phyloP scores from a whole-genome alignment of 2,888 invertebrate species.

The Spilosoma lubricipeda region DNA sequence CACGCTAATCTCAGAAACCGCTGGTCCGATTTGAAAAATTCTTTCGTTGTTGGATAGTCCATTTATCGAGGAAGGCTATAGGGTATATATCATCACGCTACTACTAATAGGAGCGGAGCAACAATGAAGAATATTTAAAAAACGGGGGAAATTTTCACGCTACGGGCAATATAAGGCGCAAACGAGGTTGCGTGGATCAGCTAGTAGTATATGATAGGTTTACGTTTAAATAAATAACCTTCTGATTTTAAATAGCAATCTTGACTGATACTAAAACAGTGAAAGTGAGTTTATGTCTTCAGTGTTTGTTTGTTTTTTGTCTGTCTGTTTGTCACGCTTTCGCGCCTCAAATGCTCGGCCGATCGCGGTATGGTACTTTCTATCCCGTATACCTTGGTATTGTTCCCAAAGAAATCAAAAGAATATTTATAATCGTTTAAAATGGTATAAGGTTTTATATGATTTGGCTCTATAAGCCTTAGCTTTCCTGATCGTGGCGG shows the following conservation, averaged over 20 bases:
- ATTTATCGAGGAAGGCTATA: too few species aligned
- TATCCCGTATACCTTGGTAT: neutral
- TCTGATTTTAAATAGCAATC: neutral
- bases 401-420: neutral
- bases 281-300: neutral
- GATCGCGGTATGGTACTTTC: neutral
- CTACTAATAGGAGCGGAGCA: too few species aligned
- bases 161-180: too few species aligned
- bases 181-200: too few species aligned
- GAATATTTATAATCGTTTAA: neutral
- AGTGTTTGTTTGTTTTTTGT: conserved; percentile 1
- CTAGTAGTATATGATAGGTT: too few species aligned
- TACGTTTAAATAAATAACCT: too few species aligned
- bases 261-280: neutral
- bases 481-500: neutral
- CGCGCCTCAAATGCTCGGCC: neutral
- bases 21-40: too few species aligned
- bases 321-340: conserved; percentile 1
- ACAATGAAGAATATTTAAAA: too few species aligned
- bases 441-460: neutral
- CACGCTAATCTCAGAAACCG: too few species aligned
- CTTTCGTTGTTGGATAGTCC: too few species aligned
- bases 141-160: too few species aligned
- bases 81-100: too few species aligned
- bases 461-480: neutral